Conservation (phyloP, 2,113 vertebrate species). For the Entomyzon cyanotis region DNA sequence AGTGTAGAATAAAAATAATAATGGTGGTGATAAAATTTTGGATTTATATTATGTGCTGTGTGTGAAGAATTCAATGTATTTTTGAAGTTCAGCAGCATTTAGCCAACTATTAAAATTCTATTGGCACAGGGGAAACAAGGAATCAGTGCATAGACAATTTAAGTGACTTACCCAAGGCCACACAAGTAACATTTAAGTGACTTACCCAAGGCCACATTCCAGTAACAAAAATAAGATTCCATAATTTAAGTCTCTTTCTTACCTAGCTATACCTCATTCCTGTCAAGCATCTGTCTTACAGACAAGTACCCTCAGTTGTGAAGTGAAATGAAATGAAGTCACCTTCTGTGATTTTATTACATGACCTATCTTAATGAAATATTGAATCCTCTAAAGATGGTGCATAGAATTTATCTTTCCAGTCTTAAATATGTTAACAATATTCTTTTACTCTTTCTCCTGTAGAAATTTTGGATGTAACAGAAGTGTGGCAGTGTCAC, state of each 20-base stretch:
- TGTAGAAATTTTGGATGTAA: neutral
- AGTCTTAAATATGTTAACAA: neutral
- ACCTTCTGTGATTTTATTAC: constrained; percentile 37
- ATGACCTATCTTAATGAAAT: constrained; percentile 27
- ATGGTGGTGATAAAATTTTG: neutral
- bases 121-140: neutral
- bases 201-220: neutral
- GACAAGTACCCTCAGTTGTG: neutral
- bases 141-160: neutral
- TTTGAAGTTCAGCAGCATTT: neutral
- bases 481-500: neutral
- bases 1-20: neutral
- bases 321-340: constrained; percentile 30
- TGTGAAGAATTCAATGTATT: neutral
- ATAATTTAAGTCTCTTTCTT: neutral
- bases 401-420: neutral
- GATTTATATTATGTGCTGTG: neutral
- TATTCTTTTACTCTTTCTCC: neutral
- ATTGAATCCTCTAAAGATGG: neutral
- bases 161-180: neutral
- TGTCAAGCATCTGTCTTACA: neutral
- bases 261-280: neutral
- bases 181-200: neutral
- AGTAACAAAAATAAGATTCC: neutral
- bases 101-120: neutral